A percentile compares a stretch with the other conserved stretches of the same genome.
phyloP scores from a whole-genome alignment of 2,113 vertebrate genomes.

The Aspiorhynchus laticeps region DNA sequence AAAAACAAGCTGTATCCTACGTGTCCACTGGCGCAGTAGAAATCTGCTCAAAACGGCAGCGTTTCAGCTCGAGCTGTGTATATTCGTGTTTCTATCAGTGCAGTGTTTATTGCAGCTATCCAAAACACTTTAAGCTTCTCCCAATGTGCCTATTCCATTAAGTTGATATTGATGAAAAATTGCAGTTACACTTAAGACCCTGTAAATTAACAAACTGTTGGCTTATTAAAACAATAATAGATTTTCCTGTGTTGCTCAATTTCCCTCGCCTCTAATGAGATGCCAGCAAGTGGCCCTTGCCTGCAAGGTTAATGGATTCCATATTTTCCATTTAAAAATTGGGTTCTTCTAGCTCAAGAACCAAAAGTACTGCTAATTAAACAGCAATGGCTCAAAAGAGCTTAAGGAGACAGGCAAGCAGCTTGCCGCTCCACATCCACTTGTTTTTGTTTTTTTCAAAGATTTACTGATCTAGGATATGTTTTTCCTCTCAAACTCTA shows the following conservation, averaged over 20 bases:
- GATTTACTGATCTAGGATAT: conserved; percentile 11
- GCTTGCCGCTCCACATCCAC: not conserved
- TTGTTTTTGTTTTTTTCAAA: not conserved
- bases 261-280: conserved; percentile 86
- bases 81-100: not conserved
- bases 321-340: conserved; percentile 72
- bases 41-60: not conserved
- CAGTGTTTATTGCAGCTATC: conserved; percentile 34
- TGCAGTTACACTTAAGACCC: conserved; percentile 79
- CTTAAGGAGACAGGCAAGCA: conserved; percentile 20
- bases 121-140: conserved; percentile 34
- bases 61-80: not conserved
- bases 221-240: conserved; percentile 89
- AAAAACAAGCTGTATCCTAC: not conserved
- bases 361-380: conserved; percentile 58
- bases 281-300: conserved; percentile 85
- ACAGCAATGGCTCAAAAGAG: conserved; percentile 40
- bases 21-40: not conserved
- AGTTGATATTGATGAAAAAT: conserved; percentile 76
- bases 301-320: conserved; percentile 87
- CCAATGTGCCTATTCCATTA: conserved; percentile 38
- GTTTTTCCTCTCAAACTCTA: not conserved
- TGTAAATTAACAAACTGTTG: conserved; percentile 79
- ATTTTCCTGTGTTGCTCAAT: conserved; percentile 79
- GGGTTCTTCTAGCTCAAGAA: conserved; percentile 46